These are phyloP conservation scores for Cheilosia scutellata DNA, from an alignment of 2,888 invertebrate genomes.

Conservation along the genomic window DNA sequence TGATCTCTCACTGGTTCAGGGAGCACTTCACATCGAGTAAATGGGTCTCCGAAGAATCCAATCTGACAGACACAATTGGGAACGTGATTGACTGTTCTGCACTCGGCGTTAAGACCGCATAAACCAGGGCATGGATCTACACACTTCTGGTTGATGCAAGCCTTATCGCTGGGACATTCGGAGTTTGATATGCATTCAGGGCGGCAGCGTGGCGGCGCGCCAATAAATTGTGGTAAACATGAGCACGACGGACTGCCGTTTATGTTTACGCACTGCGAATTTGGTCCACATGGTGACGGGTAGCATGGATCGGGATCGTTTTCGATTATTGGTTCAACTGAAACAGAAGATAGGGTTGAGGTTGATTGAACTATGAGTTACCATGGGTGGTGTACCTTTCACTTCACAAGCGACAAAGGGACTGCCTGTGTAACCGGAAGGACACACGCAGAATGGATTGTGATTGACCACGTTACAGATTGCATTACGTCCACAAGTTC, in stretches of 20 bases:
- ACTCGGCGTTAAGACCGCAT: slow-evolving; percentile 89
- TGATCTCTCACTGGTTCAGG: slow-evolving; percentile 79
- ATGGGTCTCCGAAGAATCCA: slow-evolving; percentile 90
- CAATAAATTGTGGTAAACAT: slow-evolving; percentile 88
- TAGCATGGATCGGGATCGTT: slow-evolving; percentile 84
- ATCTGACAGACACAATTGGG: slow-evolving; percentile 89
- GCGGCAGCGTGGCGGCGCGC: slow-evolving; percentile 89
- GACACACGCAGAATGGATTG: slow-evolving; percentile 89
- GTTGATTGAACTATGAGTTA: not conserved
- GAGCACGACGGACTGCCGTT: slow-evolving; percentile 89
- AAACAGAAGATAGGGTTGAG: slow-evolving; percentile 19
- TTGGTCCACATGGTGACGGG: slow-evolving; percentile 89
- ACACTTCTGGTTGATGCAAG: slow-evolving; percentile 91
- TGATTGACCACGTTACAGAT: slow-evolving; percentile 89
- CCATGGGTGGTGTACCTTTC: slow-evolving; percentile 39
- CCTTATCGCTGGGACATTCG: slow-evolving; percentile 89
- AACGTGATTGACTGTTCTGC: slow-evolving; percentile 90
- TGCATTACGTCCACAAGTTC: slow-evolving; percentile 89
- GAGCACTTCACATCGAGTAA: slow-evolving; percentile 86
- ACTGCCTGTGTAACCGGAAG: slow-evolving; percentile 87
- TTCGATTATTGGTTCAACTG: slow-evolving; percentile 77
- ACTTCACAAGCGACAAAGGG: slow-evolving; percentile 86
- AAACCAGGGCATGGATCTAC: slow-evolving; percentile 90
- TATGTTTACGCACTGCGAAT: slow-evolving; percentile 88
- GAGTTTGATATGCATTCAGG: slow-evolving; percentile 90